Conservation (phyloP, 1,140 invertebrate genomes). For the Heliconius hermathena region DNA sequence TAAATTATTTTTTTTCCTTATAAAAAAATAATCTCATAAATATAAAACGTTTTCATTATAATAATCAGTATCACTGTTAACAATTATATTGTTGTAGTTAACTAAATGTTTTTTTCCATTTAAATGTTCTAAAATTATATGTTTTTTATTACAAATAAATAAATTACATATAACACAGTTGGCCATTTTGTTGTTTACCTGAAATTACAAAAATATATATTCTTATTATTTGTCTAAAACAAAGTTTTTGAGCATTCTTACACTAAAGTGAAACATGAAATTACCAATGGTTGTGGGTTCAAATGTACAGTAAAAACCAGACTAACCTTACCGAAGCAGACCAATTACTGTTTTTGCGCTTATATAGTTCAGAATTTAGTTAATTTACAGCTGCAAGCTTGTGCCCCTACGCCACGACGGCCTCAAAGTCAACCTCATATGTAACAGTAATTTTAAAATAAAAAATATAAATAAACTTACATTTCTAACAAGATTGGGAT, state of each 20-base stretch:
- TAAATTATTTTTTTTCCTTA: too few species aligned
- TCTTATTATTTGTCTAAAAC: too few species aligned
- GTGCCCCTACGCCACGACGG: too few species aligned
- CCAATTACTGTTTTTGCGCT: too few species aligned
- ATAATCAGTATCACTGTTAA: background rate
- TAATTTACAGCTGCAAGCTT: too few species aligned
- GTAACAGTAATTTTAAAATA: background rate
- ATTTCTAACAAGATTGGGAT: conserved; percentile 1
- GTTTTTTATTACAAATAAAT: background rate
- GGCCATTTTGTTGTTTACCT: background rate
- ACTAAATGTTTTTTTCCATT: conserved; percentile 10
- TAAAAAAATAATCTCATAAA: background rate
- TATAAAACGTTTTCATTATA: background rate
- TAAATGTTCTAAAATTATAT: conserved; percentile 10
- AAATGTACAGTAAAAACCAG: background rate
- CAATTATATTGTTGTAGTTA: background rate
- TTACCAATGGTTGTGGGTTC: background rate
- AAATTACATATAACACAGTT: conserved; percentile 15
- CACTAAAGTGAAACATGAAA: background rate
- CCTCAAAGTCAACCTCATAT: too few species aligned
- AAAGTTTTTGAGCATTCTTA: background rate
- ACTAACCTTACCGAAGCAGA: too few species aligned
- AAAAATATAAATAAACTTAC: background rate
- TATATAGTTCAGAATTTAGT: too few species aligned
- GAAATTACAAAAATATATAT: background rate